phyloP scores from a whole-genome alignment of 2,888 invertebrate species.

The Plutella xylostella region DNA sequence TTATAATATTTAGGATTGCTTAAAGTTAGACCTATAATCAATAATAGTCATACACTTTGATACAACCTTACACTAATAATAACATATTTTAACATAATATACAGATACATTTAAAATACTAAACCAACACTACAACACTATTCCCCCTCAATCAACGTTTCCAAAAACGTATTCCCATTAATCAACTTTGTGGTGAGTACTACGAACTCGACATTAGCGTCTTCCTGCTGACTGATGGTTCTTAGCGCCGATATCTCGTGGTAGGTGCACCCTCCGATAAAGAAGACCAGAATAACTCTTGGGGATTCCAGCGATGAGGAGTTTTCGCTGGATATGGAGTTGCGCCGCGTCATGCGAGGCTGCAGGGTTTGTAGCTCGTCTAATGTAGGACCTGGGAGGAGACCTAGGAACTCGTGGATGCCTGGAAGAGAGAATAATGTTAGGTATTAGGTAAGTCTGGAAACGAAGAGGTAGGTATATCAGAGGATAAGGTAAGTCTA shows the following conservation, averaged over 20 bases:
- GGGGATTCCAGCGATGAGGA: conserved; percentile 70
- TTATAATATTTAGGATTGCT: too few relatives aligned
- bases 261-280: conserved; percentile 97
- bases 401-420: conserved; percentile 84
- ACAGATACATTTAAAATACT: too few relatives aligned
- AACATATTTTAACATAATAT: too few relatives aligned
- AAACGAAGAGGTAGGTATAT: too few relatives aligned
- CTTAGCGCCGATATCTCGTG: conserved; percentile 88
- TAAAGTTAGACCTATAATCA: too few relatives aligned
- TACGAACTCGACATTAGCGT: conserved; percentile 88
- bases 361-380: conserved; percentile 74
- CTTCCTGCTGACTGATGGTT: conserved; percentile 80
- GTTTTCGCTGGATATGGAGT: conserved; percentile 70
- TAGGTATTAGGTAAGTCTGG: too few relatives aligned
- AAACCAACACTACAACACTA: background rate
- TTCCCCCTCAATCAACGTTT: conserved; percentile 74
- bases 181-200: conserved; percentile 93
- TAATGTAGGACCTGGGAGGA: conserved; percentile 83
- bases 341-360: conserved; percentile 67
- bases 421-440: conserved; percentile 41
- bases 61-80: too few relatives aligned
- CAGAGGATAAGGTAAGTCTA: too few relatives aligned
- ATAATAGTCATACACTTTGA: too few relatives aligned
- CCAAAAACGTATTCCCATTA: conserved; percentile 88
- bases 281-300: conserved; percentile 89